Conservation (phyloP, 2,888 invertebrate genomes). For the Cyrtodaria siliqua region DNA sequence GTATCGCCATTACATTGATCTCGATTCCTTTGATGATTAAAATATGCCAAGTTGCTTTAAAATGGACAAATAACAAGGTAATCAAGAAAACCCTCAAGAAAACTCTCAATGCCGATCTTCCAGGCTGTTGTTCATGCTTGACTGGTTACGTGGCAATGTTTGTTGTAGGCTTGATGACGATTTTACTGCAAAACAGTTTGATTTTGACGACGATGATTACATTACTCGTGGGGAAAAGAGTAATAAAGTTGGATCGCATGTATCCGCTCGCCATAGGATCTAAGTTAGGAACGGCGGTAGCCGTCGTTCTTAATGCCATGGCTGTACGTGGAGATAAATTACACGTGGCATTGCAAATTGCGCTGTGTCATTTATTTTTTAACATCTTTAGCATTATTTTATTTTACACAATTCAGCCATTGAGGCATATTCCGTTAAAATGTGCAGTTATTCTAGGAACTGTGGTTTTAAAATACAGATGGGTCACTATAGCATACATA, state of each 20-base stretch:
- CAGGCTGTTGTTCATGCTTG: slow-evolving; percentile 74
- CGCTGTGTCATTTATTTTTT: slow-evolving; percentile 88
- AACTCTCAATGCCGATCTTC: slow-evolving; percentile 81
- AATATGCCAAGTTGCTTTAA: no score
- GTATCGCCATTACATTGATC: no score
- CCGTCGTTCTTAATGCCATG: slow-evolving; percentile 81
- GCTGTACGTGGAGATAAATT: slow-evolving; percentile 78
- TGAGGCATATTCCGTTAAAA: slow-evolving; percentile 86
- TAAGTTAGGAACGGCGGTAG: slow-evolving; percentile 84
- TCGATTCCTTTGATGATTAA: no score
- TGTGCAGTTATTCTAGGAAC: slow-evolving; percentile 87
- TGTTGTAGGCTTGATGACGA: slow-evolving; percentile 77
- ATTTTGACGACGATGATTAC: slow-evolving; percentile 82
- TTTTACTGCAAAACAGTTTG: slow-evolving; percentile 82
- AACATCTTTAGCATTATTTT: slow-evolving; percentile 87
- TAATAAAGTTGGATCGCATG: slow-evolving; percentile 80
- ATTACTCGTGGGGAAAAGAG: slow-evolving; percentile 81
- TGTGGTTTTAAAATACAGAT: slow-evolving; percentile 87
- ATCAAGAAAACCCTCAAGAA: slow-evolving; percentile 77
- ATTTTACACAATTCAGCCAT: slow-evolving; percentile 87
- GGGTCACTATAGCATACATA: slow-evolving; percentile 87
- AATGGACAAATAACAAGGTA: no score
- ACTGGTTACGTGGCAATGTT: slow-evolving; percentile 80
- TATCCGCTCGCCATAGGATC: slow-evolving; percentile 82
- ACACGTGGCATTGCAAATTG: slow-evolving; percentile 83